These are phyloP conservation scores for Megaceryle alcyon DNA, from an alignment of 2,797 vertebrate genomes.

Conservation along the genomic window DNA sequence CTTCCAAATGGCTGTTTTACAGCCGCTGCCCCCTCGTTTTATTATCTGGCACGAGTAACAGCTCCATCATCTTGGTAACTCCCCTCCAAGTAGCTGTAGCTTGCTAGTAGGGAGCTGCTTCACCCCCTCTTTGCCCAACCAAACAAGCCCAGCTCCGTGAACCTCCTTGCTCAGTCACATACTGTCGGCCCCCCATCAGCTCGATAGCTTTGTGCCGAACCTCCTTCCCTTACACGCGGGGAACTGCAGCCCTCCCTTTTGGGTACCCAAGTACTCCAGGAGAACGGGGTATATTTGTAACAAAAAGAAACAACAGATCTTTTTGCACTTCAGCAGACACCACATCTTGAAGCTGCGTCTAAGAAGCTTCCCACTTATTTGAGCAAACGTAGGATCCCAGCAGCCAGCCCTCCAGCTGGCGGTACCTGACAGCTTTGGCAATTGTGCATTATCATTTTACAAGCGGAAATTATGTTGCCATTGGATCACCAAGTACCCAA, in stretches of 20 bases:
- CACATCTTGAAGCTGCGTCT: neutral
- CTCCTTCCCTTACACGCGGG: rapidly evolving
- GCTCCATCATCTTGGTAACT: neutral
- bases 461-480: constrained; percentile 10
- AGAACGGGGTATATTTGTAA: neutral
- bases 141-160: neutral
- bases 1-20: neutral
- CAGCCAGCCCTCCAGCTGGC: constrained; percentile 37
- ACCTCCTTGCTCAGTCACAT: neutral
- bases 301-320: neutral
- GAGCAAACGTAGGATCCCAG: neutral
- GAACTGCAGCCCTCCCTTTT: neutral
- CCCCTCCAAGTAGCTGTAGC: neutral
- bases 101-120: neutral
- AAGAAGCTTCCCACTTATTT: neutral
- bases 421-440: constrained; percentile 4
- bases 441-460: constrained; percentile 28
- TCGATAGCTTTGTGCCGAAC: neutral
- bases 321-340: neutral
- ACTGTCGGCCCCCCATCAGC: neutral
- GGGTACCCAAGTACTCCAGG: neutral
- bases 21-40: neutral
- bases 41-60: neutral
- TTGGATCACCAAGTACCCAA: neutral
- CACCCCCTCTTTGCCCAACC: neutral